Conservation (phyloP, 2,797 vertebrate species). For the Macrochelys suwanniensis region DNA sequence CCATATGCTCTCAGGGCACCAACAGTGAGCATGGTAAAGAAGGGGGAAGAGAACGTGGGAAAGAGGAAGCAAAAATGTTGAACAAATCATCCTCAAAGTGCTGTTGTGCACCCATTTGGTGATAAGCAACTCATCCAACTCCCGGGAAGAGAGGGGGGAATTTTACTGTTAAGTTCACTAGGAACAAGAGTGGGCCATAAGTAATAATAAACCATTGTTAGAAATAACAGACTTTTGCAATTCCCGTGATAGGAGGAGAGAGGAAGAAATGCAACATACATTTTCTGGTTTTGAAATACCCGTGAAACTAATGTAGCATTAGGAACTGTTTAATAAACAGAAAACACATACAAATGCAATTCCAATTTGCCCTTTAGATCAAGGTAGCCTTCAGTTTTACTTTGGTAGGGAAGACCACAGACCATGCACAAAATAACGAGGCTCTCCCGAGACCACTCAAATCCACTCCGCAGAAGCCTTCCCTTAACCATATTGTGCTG, state of each 20-base stretch:
- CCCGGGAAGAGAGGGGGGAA: not conserved
- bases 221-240: not conserved
- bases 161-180: not conserved
- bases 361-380: not conserved
- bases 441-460: not conserved
- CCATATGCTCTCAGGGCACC: not conserved
- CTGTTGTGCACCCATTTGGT: not conserved
- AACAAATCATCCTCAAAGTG: not conserved
- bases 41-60: not conserved
- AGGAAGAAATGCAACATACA: not conserved
- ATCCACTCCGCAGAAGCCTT: not conserved
- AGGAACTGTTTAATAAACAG: not conserved
- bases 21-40: fast-evolving
- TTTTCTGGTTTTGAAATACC: not conserved
- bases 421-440: not conserved
- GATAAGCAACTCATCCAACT: not conserved
- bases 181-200: not conserved
- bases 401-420: not conserved
- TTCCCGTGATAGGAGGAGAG: fast-evolving
- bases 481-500: not conserved
- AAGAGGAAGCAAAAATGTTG: not conserved
- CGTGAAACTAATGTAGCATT: not conserved
- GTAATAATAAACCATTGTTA: not conserved
- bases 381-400: not conserved
- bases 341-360: not conserved